Evolutionary conservation across 2,888 invertebrate genomes (phyloP).

Genomic region (Mylabris sibirica): DNA sequence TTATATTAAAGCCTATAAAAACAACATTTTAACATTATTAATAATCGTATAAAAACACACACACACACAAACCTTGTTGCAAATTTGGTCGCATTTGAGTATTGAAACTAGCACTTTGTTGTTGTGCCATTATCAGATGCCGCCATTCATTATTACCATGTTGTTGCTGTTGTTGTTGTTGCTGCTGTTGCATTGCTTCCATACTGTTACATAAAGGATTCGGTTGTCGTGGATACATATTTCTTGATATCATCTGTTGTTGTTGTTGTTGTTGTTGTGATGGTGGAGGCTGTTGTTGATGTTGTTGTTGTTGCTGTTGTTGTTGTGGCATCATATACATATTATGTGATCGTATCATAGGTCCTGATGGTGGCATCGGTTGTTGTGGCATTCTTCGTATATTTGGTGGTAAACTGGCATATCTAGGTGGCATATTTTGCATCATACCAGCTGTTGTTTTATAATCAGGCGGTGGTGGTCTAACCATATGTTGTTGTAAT

Average conservation of each 20-base stretch:
- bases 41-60: too few relatives aligned
- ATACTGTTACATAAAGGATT: slow-evolving; percentile 66
- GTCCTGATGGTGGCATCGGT: slow-evolving; percentile 76
- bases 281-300: slow-evolving; percentile 66
- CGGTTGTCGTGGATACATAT: slow-evolving; percentile 65
- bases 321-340: slow-evolving; percentile 69
- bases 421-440: slow-evolving; percentile 57
- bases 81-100: slow-evolving; percentile 64
- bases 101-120: slow-evolving; percentile 61
- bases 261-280: slow-evolving; percentile 64
- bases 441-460: slow-evolving; percentile 70
- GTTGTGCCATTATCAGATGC: slow-evolving; percentile 70
- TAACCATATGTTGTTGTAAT: slow-evolving; percentile 58
- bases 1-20: slow-evolving; percentile 49
- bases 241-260: slow-evolving; percentile 60
- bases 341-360: slow-evolving; percentile 74
- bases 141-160: slow-evolving; percentile 67
- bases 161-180: slow-evolving; percentile 44
- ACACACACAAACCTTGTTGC: slow-evolving; percentile 60
- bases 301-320: slow-evolving; percentile 66
- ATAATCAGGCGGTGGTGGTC: slow-evolving; percentile 88
- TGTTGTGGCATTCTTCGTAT: slow-evolving; percentile 75
- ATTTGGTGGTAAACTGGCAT: slow-evolving; percentile 62
- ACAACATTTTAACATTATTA: neutral
- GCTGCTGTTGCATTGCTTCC: slow-evolving; percentile 60